Conservation (phyloP, 2,888 invertebrate species). For the Morpho helenor region DNA sequence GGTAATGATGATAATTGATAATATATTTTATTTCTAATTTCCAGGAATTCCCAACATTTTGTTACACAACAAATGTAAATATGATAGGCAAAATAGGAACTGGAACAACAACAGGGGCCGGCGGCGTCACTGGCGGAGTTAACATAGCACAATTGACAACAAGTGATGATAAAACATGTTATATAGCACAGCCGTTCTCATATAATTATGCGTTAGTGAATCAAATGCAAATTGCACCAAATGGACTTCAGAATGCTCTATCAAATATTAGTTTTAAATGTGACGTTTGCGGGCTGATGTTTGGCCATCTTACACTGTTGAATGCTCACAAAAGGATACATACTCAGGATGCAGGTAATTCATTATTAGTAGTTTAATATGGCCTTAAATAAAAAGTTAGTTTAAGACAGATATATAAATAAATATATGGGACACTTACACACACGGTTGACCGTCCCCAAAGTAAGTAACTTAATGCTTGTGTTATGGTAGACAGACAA, state of each 20-base stretch:
- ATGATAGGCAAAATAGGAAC: constrained; percentile 82
- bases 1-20: too few species aligned
- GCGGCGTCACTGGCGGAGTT: constrained; percentile 76
- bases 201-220: constrained; percentile 92
- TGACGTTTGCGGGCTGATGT: constrained; percentile 92
- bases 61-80: constrained; percentile 83
- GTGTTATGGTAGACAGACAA: too few species aligned
- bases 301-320: constrained; percentile 88
- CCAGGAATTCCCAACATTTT: constrained; percentile 84
- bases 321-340: constrained; percentile 93
- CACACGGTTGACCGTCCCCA: too few species aligned
- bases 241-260: constrained; percentile 84
- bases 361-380: background rate
- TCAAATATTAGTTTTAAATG: constrained; percentile 93
- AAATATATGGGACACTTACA: too few species aligned
- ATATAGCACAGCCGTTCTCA: constrained; percentile 86
- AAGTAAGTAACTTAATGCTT: too few species aligned
- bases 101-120: constrained; percentile 53
- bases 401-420: too few species aligned
- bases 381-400: too few species aligned
- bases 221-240: constrained; percentile 89
- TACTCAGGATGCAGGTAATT: constrained; percentile 78
- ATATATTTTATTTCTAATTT: constrained; percentile 19
- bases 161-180: constrained; percentile 84
- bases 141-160: constrained; percentile 84